These are phyloP conservation scores for Gallirallus australis DNA, from an alignment of 2,797 vertebrate genomes.

Conservation along the genomic window DNA sequence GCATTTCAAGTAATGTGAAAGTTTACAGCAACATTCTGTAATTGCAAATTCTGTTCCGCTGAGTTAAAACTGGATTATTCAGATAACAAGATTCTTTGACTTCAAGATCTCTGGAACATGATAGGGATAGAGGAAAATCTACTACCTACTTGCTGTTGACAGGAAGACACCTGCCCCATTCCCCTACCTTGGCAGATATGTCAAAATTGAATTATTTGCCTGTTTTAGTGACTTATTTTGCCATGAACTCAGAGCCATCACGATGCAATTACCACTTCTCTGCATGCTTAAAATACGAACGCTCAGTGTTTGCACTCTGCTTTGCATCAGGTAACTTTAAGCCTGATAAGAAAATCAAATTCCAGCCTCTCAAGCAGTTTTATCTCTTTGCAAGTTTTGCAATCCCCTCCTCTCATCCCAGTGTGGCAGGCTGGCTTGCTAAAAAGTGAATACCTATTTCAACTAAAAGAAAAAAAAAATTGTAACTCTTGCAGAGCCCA, in stretches of 20 bases:
- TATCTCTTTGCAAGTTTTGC: not conserved
- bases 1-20: not conserved
- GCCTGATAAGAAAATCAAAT: conserved; percentile 39
- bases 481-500: not conserved
- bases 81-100: not conserved
- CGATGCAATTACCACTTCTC: conserved; percentile 9
- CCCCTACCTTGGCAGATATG: not conserved
- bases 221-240: conserved; percentile 41
- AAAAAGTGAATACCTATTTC: not conserved
- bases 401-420: not conserved
- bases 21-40: not conserved
- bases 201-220: conserved; percentile 28
- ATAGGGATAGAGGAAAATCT: not conserved
- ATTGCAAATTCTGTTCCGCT: conserved; percentile 10
- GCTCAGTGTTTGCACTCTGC: not conserved
- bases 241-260: not conserved
- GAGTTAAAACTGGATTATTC: not conserved
- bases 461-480: not conserved
- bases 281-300: not conserved
- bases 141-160: not conserved
- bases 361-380: not conserved
- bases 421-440: not conserved
- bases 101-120: conserved; percentile 18
- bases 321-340: conserved; percentile 1
- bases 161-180: not conserved